Conservation (phyloP, 2,888 invertebrate species). For the Drosophila niveifrons region DNA sequence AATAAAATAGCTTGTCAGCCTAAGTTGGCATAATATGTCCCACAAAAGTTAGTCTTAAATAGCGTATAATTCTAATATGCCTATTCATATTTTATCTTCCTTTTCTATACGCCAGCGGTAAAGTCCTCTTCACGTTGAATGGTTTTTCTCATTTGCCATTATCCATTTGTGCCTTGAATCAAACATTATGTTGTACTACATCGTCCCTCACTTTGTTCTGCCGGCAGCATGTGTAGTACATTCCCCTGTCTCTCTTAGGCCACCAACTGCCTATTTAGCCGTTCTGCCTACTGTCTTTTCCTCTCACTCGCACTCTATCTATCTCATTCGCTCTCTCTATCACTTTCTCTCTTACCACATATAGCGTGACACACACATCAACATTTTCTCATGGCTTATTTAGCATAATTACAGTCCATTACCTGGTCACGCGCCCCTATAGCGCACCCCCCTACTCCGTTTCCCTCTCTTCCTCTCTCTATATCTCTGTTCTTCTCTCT, state of each 20-base stretch:
- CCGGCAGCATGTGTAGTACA: not conserved
- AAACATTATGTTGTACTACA: not conserved
- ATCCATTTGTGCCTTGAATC: not conserved
- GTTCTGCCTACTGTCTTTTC: not conserved
- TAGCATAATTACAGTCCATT: slow-evolving; percentile 79
- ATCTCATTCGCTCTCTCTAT: not conserved
- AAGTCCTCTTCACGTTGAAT: not conserved
- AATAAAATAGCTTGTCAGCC: no score
- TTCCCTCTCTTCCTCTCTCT: not conserved
- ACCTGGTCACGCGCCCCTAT: slow-evolving; percentile 68
- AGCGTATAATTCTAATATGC: no score
- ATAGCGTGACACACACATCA: slow-evolving; percentile 50
- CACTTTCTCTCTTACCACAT: not conserved
- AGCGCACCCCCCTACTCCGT: not conserved
- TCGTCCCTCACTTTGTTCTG: not conserved
- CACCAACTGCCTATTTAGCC: not conserved
- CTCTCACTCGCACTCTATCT: not conserved
- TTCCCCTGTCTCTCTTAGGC: not conserved
- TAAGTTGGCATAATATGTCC: no score
- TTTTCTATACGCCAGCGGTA: not conserved
- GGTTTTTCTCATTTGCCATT: no score
- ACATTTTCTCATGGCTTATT: slow-evolving; percentile 73
- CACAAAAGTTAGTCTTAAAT: no score
- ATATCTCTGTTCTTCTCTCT: not conserved
- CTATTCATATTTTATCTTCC: no score